Base-by-base conservation (phyloP, 2,113 vertebrate genomes). In the Tychaedon coryphoeus region DNA sequence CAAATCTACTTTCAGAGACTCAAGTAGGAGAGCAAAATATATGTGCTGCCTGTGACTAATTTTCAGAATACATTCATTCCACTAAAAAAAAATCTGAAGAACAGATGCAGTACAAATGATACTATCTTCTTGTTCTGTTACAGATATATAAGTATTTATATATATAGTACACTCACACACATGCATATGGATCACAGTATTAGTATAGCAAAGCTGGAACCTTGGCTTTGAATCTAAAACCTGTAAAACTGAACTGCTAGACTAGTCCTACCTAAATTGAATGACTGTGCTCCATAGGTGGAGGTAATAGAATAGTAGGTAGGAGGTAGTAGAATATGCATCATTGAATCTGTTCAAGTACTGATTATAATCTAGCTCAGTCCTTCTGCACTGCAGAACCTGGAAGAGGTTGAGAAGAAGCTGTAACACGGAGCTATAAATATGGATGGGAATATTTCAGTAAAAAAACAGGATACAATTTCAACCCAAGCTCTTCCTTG, bases 61-160 rank as follows among this genome's bases (percentile, higher is more conserved):
- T 76, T 71, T 67, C 34, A 57, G n/a, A 74, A 85, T 29, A 53
- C 0, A 2, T 42, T 77, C 16, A 48, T 36, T 45, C 90, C 31
- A 38, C 8, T 42, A 64, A 42, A 51, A 22, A 19, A 20, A 12
- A 5, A 3, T 29, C 2, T 0, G 0, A 47, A 47, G 8, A 89
- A 62, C 25, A 75, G 54, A 61, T 61, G 54, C 17, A 61, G 10
- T 34, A 50, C 57, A 79, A 80, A 73, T 9, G 3, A 45, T 14
- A 61, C 3, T 1, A 73, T 33, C 29, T 20, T 53, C 40, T 72
- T 83, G 20, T 80, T 77, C 19, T 62, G 22, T 53, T 57, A 64
- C 12, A 54, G 8, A 75, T 14, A 57, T 5, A 1, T 12, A 72
- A 14, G 10, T 58, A 78, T 85, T 64, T 45, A 12, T 57, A 33